Conservation (phyloP, 2,113 vertebrate species). For the Sinocyclocheilus grahami region DNA sequence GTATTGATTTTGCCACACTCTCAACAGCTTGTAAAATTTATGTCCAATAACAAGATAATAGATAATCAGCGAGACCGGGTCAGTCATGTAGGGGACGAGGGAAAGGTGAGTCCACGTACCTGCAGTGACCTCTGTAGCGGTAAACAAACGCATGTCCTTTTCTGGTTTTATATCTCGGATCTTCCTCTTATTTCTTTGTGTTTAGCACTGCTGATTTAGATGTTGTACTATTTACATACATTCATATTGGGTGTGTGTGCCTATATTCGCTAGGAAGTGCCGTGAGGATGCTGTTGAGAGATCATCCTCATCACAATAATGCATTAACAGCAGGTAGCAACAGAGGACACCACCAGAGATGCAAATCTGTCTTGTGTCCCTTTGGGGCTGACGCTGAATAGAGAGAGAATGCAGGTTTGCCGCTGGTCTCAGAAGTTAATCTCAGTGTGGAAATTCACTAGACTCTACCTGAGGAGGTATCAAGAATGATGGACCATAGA, state of each 20-base stretch:
- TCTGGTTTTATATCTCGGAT: neutral
- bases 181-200: neutral
- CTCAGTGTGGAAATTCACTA: conserved; percentile 61
- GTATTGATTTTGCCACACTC: conserved; percentile 99
- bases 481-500: conserved; percentile 17
- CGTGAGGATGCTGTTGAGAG: conserved; percentile 64
- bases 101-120: conserved; percentile 86
- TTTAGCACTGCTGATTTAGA: neutral
- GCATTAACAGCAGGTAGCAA: conserved; percentile 72
- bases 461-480: conserved; percentile 9
- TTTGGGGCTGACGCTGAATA: conserved; percentile 69
- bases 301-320: conserved; percentile 76
- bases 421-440: conserved; percentile 73
- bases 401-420: conserved; percentile 74
- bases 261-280: conserved; percentile 41
- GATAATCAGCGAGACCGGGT: conserved; percentile 96
- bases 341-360: conserved; percentile 74
- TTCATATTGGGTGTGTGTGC: neutral
- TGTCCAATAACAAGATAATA: conserved; percentile 99
- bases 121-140: conserved; percentile 76
- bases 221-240: neutral
- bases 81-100: conserved; percentile 94
- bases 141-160: conserved; percentile 44
- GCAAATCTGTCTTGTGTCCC: conserved; percentile 81
- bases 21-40: conserved; percentile 99